These are phyloP conservation scores for Orthosia cruda DNA, from an alignment of 2,888 invertebrate species.

Conservation along the genomic window DNA sequence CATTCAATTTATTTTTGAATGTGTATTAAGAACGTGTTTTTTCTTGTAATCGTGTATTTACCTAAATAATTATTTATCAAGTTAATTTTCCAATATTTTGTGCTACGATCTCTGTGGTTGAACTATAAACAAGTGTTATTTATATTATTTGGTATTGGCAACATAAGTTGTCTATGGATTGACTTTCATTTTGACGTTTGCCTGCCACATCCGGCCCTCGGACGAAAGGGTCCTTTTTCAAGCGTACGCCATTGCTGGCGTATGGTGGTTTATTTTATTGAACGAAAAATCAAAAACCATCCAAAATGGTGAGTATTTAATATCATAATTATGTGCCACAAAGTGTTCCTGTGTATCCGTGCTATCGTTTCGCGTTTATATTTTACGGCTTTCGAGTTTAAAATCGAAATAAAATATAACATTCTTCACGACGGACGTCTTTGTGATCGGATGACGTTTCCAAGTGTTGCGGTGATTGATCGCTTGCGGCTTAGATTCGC, in stretches of 20 bases:
- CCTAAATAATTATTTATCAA: background rate
- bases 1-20: background rate
- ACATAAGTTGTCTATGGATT: conserved; percentile 77
- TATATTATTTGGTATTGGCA: conserved; percentile 62
- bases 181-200: conserved; percentile 75
- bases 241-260: conserved; percentile 97
- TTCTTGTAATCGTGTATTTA: background rate
- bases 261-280: conserved; percentile 94
- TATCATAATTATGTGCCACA: conserved; percentile 77
- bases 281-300: conserved; percentile 95
- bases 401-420: conserved; percentile 69
- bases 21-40: background rate
- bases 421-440: conserved; percentile 80
- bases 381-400: conserved; percentile 79
- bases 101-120: background rate
- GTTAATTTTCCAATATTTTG: background rate
- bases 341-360: conserved; percentile 77
- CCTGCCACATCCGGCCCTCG: conserved; percentile 85
- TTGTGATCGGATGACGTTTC: conserved; percentile 89
- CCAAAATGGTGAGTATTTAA: conserved; percentile 95
- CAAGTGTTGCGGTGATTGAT: conserved; percentile 80
- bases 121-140: background rate
- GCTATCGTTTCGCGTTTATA: conserved; percentile 78
- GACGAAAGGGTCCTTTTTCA: conserved; percentile 93
- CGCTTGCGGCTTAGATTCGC: conserved; percentile 72